Evolutionary conservation across 2,888 invertebrate genomes (phyloP).

Genomic region (Ceriagrion tenellum): DNA sequence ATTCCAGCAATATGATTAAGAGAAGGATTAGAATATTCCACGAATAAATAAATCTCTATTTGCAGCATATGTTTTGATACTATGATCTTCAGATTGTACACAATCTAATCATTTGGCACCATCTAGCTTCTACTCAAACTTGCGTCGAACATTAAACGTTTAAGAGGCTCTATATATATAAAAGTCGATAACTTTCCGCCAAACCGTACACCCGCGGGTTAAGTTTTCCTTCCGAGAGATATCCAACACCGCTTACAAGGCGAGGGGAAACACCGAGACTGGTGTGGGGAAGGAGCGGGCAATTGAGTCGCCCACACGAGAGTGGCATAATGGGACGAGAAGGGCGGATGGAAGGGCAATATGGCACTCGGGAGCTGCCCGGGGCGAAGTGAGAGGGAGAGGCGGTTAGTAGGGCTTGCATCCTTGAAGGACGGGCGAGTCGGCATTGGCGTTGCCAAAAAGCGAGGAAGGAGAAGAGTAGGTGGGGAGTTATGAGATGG

Average conservation of each 20-base stretch:
- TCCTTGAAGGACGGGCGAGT: not conserved
- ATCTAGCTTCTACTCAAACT: not conserved
- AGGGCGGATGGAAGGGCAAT: not conserved
- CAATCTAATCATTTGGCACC: no score
- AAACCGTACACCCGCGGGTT: not conserved
- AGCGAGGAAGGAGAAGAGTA: not conserved
- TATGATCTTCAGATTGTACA: no score
- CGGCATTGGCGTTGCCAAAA: not conserved
- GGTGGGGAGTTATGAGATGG: not conserved
- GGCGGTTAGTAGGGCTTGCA: not conserved
- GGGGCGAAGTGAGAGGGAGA: not conserved
- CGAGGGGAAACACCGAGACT: not conserved
- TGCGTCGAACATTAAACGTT: not conserved
- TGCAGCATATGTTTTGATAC: no score
- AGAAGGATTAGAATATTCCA: no score
- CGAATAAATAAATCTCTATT: no score
- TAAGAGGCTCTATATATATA: not conserved
- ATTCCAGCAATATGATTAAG: no score
- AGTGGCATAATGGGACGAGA: not conserved
- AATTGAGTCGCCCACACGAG: not conserved
- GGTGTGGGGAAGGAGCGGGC: not conserved
- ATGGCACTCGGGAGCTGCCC: not conserved
- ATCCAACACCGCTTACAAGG: not conserved
- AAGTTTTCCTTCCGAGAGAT: not conserved
- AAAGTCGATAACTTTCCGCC: not conserved